Base-by-base conservation (phyloP, 2,797 vertebrate genomes). In the Okamejei kenojei region DNA sequence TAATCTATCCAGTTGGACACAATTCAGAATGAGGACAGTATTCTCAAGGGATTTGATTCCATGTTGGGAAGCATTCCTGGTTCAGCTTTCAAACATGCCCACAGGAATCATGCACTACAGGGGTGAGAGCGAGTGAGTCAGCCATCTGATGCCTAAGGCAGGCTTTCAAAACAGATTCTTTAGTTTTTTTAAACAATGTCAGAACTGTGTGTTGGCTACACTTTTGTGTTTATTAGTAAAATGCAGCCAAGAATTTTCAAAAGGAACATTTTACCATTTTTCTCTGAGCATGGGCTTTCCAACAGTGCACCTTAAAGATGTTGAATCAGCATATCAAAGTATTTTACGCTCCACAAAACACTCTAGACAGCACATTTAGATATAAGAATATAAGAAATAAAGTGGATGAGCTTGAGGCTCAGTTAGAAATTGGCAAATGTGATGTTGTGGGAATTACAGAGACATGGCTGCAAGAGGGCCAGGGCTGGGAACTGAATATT, bases 111-210 rank as follows among this genome's bases (percentile, higher is more conserved):
- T 19, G 61, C 82, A 86, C 63, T 32, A 61, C 29, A 19, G 11
- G 4, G 15, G 82, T 86, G 82, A n/a, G 82, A 86, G n/a, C n/a
- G 29, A 65, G 29, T 65, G n/a, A 63, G 82, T 86, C 82, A 86
- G 82, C 82, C n/a, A 7, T n/a, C 82, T 21, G 23, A 9, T 17
- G 58, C 26, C 13, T n/a, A 6, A 26, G 2, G 9, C 81, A n/a
- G 29, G 15, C 26, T 84, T n/a, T 63, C 82, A 86, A 86, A 86
- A 15, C 82, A n/a, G 58, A 86, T 86, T 86, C 58, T 32, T 86
- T 65, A 17, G 7, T 19, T 65, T 63, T 58, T 71, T 17, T 65
- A 63, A 61, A 6, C n/a, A 61, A 86, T 11, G 82, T 86, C 82
- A 86, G 61, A 86, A 65, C 58, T 19, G 61, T 19, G 26, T 5